Base-by-base conservation (phyloP, 1,140 invertebrate genomes). In the Ceratina australensis region DNA sequence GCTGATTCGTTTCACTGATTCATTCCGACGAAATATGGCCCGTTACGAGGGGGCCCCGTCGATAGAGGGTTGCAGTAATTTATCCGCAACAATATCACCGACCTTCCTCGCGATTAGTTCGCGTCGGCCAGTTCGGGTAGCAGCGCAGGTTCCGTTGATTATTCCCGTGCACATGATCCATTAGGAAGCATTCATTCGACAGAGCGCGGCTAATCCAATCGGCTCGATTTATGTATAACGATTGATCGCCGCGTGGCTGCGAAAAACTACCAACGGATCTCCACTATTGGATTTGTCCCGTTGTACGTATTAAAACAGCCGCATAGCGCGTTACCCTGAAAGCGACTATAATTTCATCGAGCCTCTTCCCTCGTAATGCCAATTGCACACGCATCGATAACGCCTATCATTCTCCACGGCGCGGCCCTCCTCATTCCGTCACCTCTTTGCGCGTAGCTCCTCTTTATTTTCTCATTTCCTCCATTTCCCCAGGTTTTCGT, bases 21-120 rank as follows among this genome's bases (percentile, higher is more conserved):
- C 33, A 42, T 42, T 42, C 10, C 33, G 33, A 78, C 54, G 54
- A 77, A 80, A 84, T 77, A 65, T 73, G 78, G 75, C 74, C 80
- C 78, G 80, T 84, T 80, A 66, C 60, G 26, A 42, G 24, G 20
- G 5, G n/a, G n/a, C n/a, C 57, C 66, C 78, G 78, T 80, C 83
- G 79, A 84, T 84, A 60, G 33, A 65, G 81, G 83, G 72, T 54
- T n/a, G 79, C 82, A 84, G 80, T 84, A 79, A 80, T 84, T 84
- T 84, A 84, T 69, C 69, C 72, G 68, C 83, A 76, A 83, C 82
- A 83, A 83, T 83, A 83, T 83, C 82, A 18, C 67, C 72, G 71
- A 49, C 52, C 72, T 77, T 79, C 69, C 73, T 63, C 66, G 18
- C 79, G 63, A 86, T 87, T 83, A 57, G 77, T 84, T 79, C 76